Evolutionary conservation across 2,113 vertebrate species (phyloP).

Genomic region (Zosterops japonicus): DNA sequence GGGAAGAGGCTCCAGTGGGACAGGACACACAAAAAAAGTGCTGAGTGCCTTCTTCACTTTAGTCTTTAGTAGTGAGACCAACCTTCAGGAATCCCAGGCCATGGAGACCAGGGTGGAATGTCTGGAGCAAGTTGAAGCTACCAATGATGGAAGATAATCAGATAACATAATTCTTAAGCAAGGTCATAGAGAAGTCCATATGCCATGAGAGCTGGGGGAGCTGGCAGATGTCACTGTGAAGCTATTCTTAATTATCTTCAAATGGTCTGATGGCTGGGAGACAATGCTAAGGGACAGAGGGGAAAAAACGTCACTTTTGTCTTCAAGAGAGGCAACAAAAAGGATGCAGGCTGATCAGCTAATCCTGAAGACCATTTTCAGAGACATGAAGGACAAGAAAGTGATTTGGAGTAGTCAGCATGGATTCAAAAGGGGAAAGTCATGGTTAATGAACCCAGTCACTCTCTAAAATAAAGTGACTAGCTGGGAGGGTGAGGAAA

Average conservation of each 20-base stretch:
- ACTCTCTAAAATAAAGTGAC: not conserved
- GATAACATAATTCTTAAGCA: not conserved
- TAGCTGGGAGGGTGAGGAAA: not conserved
- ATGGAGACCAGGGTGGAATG: not conserved
- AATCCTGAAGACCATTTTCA: not conserved
- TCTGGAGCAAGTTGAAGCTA: not conserved
- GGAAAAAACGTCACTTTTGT: not conserved
- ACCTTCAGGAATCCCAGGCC: not conserved
- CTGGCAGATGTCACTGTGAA: not conserved
- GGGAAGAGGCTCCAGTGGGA: not conserved
- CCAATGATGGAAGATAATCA: not conserved
- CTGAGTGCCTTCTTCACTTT: not conserved
- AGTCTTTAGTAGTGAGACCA: not conserved
- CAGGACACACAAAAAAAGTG: not conserved
- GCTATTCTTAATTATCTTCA: not conserved
- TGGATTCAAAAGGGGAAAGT: not conserved
- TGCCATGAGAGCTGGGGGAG: not conserved
- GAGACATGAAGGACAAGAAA: not conserved
- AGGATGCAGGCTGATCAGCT: not conserved
- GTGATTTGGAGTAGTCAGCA: not conserved
- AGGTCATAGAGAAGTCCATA: not conserved
- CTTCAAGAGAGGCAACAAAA: not conserved
- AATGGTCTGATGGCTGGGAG: not conserved
- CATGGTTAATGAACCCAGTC: accelerated
- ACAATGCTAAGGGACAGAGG: not conserved